phyloP scores from a whole-genome alignment of 2,888 invertebrate genomes.

The Drosophila anomalata region DNA sequence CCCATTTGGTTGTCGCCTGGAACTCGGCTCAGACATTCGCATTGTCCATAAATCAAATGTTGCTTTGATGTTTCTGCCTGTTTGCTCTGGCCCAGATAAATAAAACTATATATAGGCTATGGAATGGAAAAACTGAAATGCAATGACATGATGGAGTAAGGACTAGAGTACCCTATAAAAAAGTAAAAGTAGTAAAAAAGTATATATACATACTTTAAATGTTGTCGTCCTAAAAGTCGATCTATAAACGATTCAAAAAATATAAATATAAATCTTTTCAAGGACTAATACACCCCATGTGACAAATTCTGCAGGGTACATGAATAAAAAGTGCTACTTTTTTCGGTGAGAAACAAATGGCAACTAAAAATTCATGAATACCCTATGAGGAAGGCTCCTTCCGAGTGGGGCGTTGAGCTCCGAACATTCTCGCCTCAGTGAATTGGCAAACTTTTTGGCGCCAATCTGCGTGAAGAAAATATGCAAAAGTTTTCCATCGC shows the following conservation, averaged over 20 bases:
- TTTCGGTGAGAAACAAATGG: constrained; percentile 25
- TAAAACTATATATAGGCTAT: constrained; percentile 66
- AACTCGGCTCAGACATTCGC: constrained; percentile 33
- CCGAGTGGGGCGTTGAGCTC: constrained; percentile 15
- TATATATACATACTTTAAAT: background rate
- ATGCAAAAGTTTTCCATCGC: constrained; percentile 32
- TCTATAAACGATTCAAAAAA: background rate
- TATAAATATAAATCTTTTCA: background rate
- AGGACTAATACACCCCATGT: background rate
- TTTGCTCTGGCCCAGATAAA: constrained; percentile 53
- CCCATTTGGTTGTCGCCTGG: constrained; percentile 31
- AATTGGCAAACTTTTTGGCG: constrained; percentile 60
- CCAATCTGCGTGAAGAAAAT: constrained; percentile 20
- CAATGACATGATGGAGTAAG: background rate
- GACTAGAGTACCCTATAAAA: constrained; percentile 3
- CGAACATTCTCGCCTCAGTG: constrained; percentile 24
- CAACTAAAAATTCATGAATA: constrained; percentile 52
- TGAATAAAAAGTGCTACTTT: constrained; percentile 1
- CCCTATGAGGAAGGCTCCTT: constrained; percentile 27
- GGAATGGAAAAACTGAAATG: constrained; percentile 15
- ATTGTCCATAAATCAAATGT: constrained; percentile 74
- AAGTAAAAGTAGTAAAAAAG: too few relatives aligned
- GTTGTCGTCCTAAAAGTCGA: background rate
- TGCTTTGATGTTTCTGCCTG: constrained; percentile 68
- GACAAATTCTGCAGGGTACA: constrained; percentile 13